phyloP scores from a whole-genome alignment of 2,797 vertebrate genomes.

The Anguilla pacifica region DNA sequence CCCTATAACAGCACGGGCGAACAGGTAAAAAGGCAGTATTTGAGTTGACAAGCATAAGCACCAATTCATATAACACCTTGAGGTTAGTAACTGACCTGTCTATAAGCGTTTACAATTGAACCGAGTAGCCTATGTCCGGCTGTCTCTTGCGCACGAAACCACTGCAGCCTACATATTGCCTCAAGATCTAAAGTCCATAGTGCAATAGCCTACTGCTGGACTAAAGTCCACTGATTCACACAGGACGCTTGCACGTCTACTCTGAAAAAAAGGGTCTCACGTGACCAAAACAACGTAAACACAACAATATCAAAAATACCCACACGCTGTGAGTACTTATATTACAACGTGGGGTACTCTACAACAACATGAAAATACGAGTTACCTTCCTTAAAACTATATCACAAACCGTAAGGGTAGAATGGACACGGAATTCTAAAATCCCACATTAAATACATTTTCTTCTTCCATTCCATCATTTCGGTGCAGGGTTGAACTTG shows the following conservation, averaged over 20 bases:
- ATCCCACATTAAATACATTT: not conserved
- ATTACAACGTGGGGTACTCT: not conserved
- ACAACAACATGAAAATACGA: not conserved
- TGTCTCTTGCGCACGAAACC: not conserved
- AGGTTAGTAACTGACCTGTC: not conserved
- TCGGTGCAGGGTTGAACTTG: not conserved
- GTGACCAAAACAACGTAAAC: not conserved
- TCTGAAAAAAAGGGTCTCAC: not conserved
- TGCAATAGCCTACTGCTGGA: not conserved
- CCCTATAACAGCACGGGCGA: not conserved
- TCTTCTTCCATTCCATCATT: not conserved
- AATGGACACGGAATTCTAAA: not conserved
- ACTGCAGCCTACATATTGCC: not conserved
- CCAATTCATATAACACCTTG: not conserved
- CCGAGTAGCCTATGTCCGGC: no score
- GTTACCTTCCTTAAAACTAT: not conserved
- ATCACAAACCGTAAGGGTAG: not conserved
- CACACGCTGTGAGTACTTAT: not conserved
- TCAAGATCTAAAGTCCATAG: not conserved
- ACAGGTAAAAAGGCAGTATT: not conserved
- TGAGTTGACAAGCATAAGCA: not conserved
- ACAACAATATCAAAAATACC: not conserved
- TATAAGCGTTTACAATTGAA: not conserved
- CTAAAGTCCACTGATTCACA: not conserved
- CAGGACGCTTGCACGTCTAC: not conserved